Percentiles rank a stretch among this genome's conserved stretches.
phyloP scores from a whole-genome alignment of 2,797 vertebrate species.

The Simalia tracyae region DNA sequence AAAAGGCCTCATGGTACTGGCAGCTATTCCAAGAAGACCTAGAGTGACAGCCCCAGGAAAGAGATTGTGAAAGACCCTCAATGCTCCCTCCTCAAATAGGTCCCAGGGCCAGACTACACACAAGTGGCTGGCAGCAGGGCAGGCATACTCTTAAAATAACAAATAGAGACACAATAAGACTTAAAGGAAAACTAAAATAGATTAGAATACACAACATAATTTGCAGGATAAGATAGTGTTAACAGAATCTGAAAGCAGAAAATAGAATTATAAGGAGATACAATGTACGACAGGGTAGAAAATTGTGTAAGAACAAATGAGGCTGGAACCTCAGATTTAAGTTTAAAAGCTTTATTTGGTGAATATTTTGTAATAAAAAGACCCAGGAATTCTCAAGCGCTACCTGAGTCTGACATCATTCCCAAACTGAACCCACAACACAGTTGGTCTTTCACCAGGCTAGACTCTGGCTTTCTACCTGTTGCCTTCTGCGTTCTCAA shows the following conservation, averaged over 20 bases:
- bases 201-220: not conserved
- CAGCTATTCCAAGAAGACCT: not conserved
- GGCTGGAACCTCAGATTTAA: not conserved
- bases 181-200: not conserved
- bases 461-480: not conserved
- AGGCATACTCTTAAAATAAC: not conserved
- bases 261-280: not conserved
- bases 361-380: not conserved
- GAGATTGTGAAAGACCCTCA: not conserved
- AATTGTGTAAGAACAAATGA: not conserved
- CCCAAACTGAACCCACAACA: not conserved
- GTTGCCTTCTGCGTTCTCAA: not conserved
- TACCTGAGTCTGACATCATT: not conserved
- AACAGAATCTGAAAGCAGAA: not conserved
- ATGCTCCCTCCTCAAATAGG: not conserved
- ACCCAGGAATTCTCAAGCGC: not conserved
- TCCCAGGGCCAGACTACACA: not conserved
- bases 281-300: not conserved
- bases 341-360: not conserved
- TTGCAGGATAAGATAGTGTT: not conserved
- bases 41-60: not conserved
- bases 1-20: not conserved
- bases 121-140: not conserved
- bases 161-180: not conserved
- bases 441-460: not conserved